Evolutionary conservation across 2,113 vertebrate species (phyloP).

Genomic region (Platichthys flesus): DNA sequence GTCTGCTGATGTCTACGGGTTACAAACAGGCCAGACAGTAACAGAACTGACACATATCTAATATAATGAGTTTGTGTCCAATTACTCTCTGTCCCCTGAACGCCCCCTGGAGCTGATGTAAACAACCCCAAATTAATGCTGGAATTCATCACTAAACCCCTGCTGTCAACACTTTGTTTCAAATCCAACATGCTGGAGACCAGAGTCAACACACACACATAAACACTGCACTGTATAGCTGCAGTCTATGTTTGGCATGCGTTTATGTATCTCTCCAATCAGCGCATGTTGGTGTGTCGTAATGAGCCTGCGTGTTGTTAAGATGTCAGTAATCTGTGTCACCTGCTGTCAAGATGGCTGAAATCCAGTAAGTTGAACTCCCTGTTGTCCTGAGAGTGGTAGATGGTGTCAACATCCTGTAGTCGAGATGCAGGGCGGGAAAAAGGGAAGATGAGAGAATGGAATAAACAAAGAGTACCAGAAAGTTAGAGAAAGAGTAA

Average conservation of each 20-base stretch:
- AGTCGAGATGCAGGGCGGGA: slow-evolving; percentile 31
- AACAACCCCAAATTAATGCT: slow-evolving; percentile 32
- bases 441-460: slow-evolving; percentile 9
- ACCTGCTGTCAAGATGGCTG: slow-evolving; percentile 92
- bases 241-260: slow-evolving; percentile 3
- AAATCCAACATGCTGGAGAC: slow-evolving; percentile 12
- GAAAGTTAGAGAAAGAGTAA: not conserved
- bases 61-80: slow-evolving; percentile 23
- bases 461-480: slow-evolving; percentile 35
- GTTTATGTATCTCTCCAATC: slow-evolving; percentile 4
- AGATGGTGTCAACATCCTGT: slow-evolving; percentile 95
- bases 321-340: slow-evolving; percentile 53
- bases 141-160: slow-evolving; percentile 16
- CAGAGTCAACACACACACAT: not conserved
- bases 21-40: slow-evolving; percentile 15
- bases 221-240: not conserved
- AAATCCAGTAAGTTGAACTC: slow-evolving; percentile 92
- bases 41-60: slow-evolving; percentile 25
- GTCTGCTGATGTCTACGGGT: slow-evolving; percentile 11
- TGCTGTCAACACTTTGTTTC: slow-evolving; percentile 10
- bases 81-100: slow-evolving; percentile 13
- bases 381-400: slow-evolving; percentile 92
- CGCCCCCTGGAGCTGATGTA: not conserved
- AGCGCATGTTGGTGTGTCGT: not conserved
- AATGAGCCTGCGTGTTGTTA: slow-evolving; percentile 10